Evolutionary conservation across 2,888 invertebrate species (phyloP).

Genomic region (Lutraria lutraria): DNA sequence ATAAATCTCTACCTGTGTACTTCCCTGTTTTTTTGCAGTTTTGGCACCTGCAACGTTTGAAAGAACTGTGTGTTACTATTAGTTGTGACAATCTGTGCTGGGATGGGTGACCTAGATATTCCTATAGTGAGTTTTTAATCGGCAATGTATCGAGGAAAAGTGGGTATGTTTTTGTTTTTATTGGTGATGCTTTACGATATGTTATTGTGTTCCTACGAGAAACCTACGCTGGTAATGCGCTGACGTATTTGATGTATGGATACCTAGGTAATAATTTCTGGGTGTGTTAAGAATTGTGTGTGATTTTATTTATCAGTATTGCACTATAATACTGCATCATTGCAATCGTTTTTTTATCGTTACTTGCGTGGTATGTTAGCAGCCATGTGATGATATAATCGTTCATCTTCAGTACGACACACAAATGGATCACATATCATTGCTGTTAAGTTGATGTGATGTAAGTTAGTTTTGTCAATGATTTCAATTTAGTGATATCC

Average conservation of each 20-base stretch:
- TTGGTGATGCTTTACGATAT: not conserved
- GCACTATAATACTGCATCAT: not conserved
- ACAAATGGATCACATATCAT: not conserved
- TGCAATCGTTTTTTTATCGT: not conserved
- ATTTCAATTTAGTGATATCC: too few species aligned
- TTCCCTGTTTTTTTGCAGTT: conserved; percentile 31
- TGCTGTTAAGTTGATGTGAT: not conserved
- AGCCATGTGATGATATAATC: not conserved
- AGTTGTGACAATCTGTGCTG: conserved; percentile 34
- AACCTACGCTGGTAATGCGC: not conserved
- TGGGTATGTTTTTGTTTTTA: conserved; percentile 27
- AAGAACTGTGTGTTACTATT: conserved; percentile 29
- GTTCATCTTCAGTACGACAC: not conserved
- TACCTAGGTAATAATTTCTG: not conserved
- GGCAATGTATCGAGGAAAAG: conserved; percentile 29
- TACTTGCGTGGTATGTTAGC: not conserved
- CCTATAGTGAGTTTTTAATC: conserved; percentile 1
- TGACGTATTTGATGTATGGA: not conserved
- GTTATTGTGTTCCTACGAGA: conserved; percentile 9
- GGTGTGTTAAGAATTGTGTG: conserved; percentile 10
- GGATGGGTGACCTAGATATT: conserved; percentile 39
- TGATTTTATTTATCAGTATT: not conserved
- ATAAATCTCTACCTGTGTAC: not conserved
- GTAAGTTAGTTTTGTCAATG: too few species aligned
- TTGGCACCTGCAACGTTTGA: conserved; percentile 29